These are phyloP conservation scores for Regulus satrapa DNA, from an alignment of 2,113 vertebrate species.

Conservation along the genomic window DNA sequence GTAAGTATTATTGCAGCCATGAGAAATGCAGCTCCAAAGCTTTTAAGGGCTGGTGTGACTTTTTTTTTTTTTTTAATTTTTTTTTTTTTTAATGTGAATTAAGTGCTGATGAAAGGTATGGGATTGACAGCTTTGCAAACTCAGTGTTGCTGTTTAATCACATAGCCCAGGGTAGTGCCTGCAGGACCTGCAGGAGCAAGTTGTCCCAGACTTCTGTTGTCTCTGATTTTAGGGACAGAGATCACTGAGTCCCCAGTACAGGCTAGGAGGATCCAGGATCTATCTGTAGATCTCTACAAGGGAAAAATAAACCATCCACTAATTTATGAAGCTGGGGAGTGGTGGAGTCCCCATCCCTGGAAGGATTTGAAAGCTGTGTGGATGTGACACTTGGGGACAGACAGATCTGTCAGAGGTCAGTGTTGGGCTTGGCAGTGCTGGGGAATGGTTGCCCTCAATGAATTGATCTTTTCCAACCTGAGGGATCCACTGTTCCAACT, in stretches of 20 bases:
- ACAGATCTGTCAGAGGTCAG: too few species aligned
- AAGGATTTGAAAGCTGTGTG: background rate
- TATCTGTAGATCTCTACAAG: background rate
- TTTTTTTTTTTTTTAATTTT: background rate
- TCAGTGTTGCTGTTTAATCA: background rate
- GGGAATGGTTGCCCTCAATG: background rate
- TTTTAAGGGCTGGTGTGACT: conserved; percentile 18
- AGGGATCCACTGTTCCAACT: background rate
- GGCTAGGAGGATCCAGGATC: background rate
- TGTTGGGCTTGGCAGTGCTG: background rate
- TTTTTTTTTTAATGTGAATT: background rate
- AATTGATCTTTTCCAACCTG: background rate
- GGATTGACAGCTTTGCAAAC: conserved; percentile 10
- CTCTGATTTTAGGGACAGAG: background rate
- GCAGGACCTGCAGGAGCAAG: background rate
- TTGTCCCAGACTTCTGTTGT: background rate
- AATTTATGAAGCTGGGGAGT: too few species aligned
- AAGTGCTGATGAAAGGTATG: conserved; percentile 23
- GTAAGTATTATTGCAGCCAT: conserved; percentile 29
- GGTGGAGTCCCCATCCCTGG: background rate
- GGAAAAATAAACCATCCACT: background rate
- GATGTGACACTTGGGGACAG: background rate
- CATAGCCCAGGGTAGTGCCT: background rate
- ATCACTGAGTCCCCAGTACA: fast-evolving
- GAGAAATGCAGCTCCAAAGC: conserved; percentile 45